Conservation (phyloP, 2,797 vertebrate species). For the Falco columbarius region DNA sequence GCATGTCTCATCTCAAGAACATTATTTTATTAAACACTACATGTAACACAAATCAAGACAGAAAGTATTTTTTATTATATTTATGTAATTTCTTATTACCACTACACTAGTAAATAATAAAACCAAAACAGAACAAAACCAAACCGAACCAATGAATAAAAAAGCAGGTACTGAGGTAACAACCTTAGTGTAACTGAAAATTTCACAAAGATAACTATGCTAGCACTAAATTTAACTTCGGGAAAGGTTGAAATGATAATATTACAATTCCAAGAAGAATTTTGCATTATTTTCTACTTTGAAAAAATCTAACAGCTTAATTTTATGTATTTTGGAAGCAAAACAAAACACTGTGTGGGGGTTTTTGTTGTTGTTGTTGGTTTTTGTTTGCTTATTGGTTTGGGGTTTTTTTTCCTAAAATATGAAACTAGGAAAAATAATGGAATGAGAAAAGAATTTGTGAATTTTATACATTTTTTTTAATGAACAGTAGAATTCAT, state of each 20-base stretch:
- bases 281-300: neutral
- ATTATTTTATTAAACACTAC: neutral
- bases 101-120: neutral
- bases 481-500: neutral
- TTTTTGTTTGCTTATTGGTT: neutral
- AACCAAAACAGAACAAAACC: no score
- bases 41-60: neutral
- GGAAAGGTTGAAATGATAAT: neutral
- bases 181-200: neutral
- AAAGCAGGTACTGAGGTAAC: neutral
- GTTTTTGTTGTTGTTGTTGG: accelerated
- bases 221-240: neutral
- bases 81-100: neutral
- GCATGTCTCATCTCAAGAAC: neutral
- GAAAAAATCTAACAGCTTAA: neutral
- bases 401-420: neutral
- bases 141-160: neutral
- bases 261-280: neutral
- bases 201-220: neutral
- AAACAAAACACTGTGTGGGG: neutral
- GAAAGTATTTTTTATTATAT: neutral
- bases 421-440: neutral
- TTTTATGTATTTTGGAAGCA: neutral
- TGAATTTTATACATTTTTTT: neutral
- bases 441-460: neutral